phyloP scores from a whole-genome alignment of 1,140 invertebrate genomes.

The Whitmania pigra region DNA sequence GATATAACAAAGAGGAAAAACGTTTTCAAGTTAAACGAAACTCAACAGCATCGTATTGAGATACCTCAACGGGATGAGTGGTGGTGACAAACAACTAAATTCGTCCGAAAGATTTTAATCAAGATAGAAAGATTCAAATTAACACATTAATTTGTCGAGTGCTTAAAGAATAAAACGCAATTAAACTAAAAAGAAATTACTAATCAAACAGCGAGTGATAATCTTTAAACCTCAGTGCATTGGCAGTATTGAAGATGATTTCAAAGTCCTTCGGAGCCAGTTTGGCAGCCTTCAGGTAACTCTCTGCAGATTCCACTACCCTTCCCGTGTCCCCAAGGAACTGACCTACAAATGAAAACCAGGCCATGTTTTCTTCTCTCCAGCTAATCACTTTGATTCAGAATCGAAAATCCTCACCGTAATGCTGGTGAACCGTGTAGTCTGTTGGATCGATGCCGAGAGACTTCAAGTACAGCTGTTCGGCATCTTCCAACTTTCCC shows the following conservation, averaged over 20 bases:
- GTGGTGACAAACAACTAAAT: too few relatives aligned
- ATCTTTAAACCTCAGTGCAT: conserved; percentile 50
- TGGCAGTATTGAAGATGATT: conserved; percentile 69
- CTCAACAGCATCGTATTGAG: too few relatives aligned
- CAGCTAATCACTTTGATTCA: neutral
- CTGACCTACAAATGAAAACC: conserved; percentile 54
- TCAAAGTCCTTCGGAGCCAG: conserved; percentile 66
- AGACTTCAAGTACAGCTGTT: conserved; percentile 75
- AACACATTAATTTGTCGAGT: too few relatives aligned
- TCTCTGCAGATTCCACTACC: conserved; percentile 63
- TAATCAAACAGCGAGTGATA: too few relatives aligned
- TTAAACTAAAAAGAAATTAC: too few relatives aligned
- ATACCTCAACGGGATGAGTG: too few relatives aligned
- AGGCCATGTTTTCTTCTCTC: neutral
- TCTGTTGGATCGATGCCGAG: conserved; percentile 67
- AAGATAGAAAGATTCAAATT: too few relatives aligned
- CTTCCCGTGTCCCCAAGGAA: conserved; percentile 65
- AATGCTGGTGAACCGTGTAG: conserved; percentile 67
- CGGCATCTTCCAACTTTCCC: conserved; percentile 66
- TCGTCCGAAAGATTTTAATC: too few relatives aligned
- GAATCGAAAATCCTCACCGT: conserved; percentile 52
- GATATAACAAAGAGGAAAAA: too few relatives aligned
- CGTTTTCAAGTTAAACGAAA: too few relatives aligned
- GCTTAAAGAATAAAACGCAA: too few relatives aligned
- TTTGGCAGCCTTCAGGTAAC: conserved; percentile 61